Base-by-base conservation (phyloP, 2,113 vertebrate genomes). In the Myxocyprinus asiaticus region DNA sequence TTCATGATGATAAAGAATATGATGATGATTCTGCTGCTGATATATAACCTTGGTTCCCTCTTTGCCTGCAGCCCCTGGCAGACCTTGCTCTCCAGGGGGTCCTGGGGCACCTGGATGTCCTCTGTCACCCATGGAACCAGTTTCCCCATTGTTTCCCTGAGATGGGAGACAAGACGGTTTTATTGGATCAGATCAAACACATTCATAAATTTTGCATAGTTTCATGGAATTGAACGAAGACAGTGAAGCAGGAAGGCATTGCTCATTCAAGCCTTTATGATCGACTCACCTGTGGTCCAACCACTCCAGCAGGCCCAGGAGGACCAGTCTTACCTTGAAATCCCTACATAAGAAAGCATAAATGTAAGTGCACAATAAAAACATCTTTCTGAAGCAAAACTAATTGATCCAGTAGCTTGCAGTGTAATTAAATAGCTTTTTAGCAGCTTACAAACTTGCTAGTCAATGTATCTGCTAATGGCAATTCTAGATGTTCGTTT, bases 81-180 rank as follows among this genome's bases (percentile, higher is more conserved):
- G 91, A 15, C 97, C 97, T 44, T 95, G 94, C 50, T 98, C 97
- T 47, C 97, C 96, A 0, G 97, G 95, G 17, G 96, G 94, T 42
- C 97, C 97, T 0, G 96, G 96, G 7, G 97, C 86, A 0, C 97
- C 97, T 3, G 97, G 96, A 51, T 96, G 95, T 0, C 96, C 96
- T 89, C 96, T 90, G 17, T 98, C 96, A 6, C 97, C 97, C 44
- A 92, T 87, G 3, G 95, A 92, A 0, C 96, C 97, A 0, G 92
- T 94, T 70, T 97, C 96, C 1, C 97, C 97, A 4, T 87, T 90
- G 85, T 96, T 96, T 10, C 96, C 96, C 96, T 98, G 66, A 73
- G 62, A 74, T 43, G 14, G 15, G 74, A 17, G 66, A 33, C 22
- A 33, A 78, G 3, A 65, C 6, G 53, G 68, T 4, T 6, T n/a